Evolutionary conservation across 2,797 vertebrate species (phyloP), one percentile per base, ranked within the genome.

Genomic region (Protosalanx chinensis): DNA sequence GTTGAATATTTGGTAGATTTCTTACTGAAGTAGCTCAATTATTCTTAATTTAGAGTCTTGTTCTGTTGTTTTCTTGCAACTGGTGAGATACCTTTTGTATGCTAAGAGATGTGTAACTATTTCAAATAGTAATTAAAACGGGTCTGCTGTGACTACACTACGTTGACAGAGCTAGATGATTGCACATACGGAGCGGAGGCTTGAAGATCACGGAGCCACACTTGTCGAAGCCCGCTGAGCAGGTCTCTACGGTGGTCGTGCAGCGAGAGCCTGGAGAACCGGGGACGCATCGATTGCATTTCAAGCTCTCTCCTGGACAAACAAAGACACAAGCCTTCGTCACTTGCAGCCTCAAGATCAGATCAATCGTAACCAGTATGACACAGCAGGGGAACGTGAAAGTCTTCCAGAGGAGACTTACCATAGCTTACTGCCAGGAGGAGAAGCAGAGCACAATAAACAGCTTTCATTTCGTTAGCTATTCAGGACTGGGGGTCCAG

Each of bases 281-380:
- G 1, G 23, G 2, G 23, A 67, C 13, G 56, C 66, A 67, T 3
- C 15, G 23, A 37, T 70, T 70, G 23, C 68, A 70, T 23, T 61
- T 70, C 58, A 70, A 37, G 13, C 35, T 57, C 37, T 70, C 68
- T 29, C 68, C 68, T 70, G 58, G 57, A 46, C 5, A 61, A 61
- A 62, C 35, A 62, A 62, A 1, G 18, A 61, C 3, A 61, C 6
- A 7, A 27, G 15, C 8, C 18, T 16, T 13, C 23, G 3, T 13
- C 4, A 65, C 32, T 7, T 20, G 18, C 18, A 56, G 51, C 18
- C 51, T 56, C 4, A 1, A 7, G 5, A 8, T 20, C 49, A 32
- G 16, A 0, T 13, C 33, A 13, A 20, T 5, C 33, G 10, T 30
- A 30, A 5, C n/a, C 37, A 27, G 27, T 10, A 18, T 64, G n/a